Percentiles rank a stretch among this genome's conserved stretches.
phyloP scores from a whole-genome alignment of 2,888 invertebrate species.

The Brachyptera putata region DNA sequence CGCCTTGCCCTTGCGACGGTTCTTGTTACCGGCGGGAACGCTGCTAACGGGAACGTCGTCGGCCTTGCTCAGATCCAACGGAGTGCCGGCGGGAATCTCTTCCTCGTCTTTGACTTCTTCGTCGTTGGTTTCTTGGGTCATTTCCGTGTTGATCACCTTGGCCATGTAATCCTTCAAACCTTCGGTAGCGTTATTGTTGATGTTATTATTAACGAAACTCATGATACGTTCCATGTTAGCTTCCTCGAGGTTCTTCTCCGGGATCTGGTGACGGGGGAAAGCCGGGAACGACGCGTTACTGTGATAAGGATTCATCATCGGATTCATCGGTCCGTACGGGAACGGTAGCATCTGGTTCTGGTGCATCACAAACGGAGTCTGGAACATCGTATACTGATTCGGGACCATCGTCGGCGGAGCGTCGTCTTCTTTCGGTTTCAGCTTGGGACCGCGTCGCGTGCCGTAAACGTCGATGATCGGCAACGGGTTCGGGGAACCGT shows the following conservation, averaged over 20 bases:
- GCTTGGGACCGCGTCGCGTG: constrained; percentile 81
- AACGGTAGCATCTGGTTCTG: constrained; percentile 13
- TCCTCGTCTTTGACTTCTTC: constrained; percentile 11
- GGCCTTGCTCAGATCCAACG: constrained; percentile 37
- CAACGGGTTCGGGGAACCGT: constrained; percentile 82
- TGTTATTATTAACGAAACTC: constrained; percentile 23
- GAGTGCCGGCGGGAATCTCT: constrained; percentile 22
- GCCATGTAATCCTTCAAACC: neutral
- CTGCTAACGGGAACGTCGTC: constrained; percentile 23
- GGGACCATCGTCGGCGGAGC: constrained; percentile 13
- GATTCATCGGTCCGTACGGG: constrained; percentile 16
- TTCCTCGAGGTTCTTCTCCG: neutral
- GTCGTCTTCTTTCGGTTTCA: constrained; percentile 40
- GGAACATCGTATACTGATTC: constrained; percentile 21
- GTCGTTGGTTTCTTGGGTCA: neutral
- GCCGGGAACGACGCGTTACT: neutral
- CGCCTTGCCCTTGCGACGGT: constrained; percentile 81
- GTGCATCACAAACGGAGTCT: constrained; percentile 1
- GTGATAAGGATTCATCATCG: neutral
- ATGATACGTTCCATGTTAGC: constrained; percentile 14
- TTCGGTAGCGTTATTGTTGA: neutral
- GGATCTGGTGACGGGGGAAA: neutral
- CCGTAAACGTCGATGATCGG: constrained; percentile 90
- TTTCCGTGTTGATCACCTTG: neutral
- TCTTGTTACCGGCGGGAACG: constrained; percentile 48